These are phyloP conservation scores for Desmodus rotundus DNA, from an alignment of 2,113 vertebrate species.

Conservation along the genomic window DNA sequence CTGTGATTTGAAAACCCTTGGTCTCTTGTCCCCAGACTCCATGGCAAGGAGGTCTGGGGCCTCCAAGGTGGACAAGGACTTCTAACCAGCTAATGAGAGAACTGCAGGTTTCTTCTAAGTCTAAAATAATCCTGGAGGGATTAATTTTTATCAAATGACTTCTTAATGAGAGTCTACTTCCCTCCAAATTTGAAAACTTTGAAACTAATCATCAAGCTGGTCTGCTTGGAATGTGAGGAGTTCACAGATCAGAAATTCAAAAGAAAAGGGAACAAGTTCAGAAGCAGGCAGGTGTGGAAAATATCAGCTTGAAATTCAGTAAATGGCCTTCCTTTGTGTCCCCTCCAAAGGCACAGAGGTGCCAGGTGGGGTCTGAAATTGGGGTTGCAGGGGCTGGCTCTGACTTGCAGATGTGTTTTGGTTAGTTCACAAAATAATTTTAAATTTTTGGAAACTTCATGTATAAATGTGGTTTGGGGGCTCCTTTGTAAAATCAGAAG, in stretches of 20 bases:
- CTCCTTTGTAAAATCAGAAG: not conserved
- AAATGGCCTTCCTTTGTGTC: not conserved
- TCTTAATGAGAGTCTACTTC: slow-evolving; percentile 63
- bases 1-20: slow-evolving; percentile 67
- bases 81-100: slow-evolving; percentile 68
- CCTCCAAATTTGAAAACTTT: slow-evolving; percentile 48
- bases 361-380: not conserved
- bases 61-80: slow-evolving; percentile 60
- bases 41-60: slow-evolving; percentile 57
- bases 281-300: not conserved
- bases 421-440: not conserved
- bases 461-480: not conserved
- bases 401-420: not conserved
- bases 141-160: slow-evolving; percentile 67
- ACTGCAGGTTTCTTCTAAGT: slow-evolving; percentile 57
- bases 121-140: slow-evolving; percentile 65
- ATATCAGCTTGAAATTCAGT: not conserved
- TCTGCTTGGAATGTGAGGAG: not conserved
- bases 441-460: not conserved
- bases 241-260: slow-evolving; percentile 23
- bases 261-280: not conserved
- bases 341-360: not conserved
- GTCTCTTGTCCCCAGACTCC: slow-evolving; percentile 57
- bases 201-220: slow-evolving; percentile 57
- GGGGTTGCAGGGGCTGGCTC: not conserved